Evolutionary conservation across 2,888 invertebrate species (phyloP), one percentile per base, ranked within the genome.

Genomic region (Fabriciana adippe): DNA sequence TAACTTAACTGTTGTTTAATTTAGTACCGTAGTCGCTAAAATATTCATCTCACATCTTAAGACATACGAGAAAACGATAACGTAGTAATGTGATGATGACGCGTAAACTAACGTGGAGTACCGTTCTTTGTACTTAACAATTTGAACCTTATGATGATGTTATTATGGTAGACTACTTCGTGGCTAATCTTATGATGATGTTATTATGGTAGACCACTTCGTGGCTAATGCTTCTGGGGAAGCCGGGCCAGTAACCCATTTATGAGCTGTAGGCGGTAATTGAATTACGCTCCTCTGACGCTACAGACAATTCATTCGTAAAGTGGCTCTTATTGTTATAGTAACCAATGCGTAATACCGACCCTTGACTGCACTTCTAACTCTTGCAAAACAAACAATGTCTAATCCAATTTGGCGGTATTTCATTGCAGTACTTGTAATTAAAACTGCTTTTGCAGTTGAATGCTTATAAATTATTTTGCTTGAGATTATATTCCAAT

Each of bases 221-320:
- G 35, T 55, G 54, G 21, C 55, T 66, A 54, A 62, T 47, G 54
- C 56, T 63, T 50, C 56, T 48, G 73, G 74, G 73, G 76, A 79
- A 78, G 78, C 78, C 79, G 75, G 77, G 80, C 79, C 75, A 76
- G 75, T 81, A 81, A 81, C 81, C 81, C 79, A 78, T 81, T 79
- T 81, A 80, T 78, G 75, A 72, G 74, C 69, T 66, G 75, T 76
- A 75, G 78, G 79, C 74, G 75, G 75, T 79, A 80, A 81, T 81
- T 77, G 77, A 78, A 80, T 81, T 80, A 81, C 73, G 67, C 71
- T 73, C 71, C 71, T 73, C 73, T 72, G 71, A 73, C 77, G 72
- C 72, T 72, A 72, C 67, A 70, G 72, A 74, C 72, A 66, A 73
- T 72, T 74, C 73, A 72, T 72, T 74, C 69, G 69, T 72, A 70